Percentiles rank a stretch among this genome's conserved stretches.
Evolutionary conservation across 2,888 invertebrate genomes (phyloP).

Genomic region (Idaea straminata): DNA sequence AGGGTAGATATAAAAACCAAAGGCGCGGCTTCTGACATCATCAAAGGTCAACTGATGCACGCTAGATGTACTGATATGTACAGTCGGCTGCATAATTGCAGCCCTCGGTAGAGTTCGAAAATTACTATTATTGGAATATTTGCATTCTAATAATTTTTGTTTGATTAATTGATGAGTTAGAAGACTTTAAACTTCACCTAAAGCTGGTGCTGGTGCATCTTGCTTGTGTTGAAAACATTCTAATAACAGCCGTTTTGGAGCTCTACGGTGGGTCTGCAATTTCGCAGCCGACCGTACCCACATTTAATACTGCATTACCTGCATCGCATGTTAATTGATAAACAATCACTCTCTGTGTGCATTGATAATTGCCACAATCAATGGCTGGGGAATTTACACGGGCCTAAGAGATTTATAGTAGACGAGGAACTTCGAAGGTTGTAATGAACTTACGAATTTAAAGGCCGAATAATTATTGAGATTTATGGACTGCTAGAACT

Average conservation of each 20-base stretch:
- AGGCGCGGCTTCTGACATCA: slow-evolving; percentile 54
- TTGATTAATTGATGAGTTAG: too few relatives aligned
- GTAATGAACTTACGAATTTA: not conserved
- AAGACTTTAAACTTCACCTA: too few relatives aligned
- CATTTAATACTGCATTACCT: slow-evolving; percentile 23
- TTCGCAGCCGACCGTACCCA: slow-evolving; percentile 22
- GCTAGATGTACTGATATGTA: slow-evolving; percentile 21
- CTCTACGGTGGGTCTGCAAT: too few relatives aligned
- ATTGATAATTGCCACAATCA: slow-evolving; percentile 26
- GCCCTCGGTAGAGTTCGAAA: too few relatives aligned
- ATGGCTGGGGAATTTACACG: slow-evolving; percentile 17
- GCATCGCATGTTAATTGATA: slow-evolving; percentile 29
- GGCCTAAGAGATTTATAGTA: not conserved
- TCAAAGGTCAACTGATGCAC: slow-evolving; percentile 32
- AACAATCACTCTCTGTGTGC: slow-evolving; percentile 22
- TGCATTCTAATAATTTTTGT: too few relatives aligned
- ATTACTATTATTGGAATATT: too few relatives aligned
- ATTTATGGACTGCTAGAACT: too few relatives aligned
- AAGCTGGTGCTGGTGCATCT: too few relatives aligned
- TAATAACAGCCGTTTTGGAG: too few relatives aligned
- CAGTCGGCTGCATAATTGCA: too few relatives aligned
- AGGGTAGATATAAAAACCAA: slow-evolving; percentile 17
- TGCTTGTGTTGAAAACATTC: too few relatives aligned
- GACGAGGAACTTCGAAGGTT: not conserved
- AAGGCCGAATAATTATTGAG: not conserved